Evolutionary conservation across 2,888 invertebrate genomes (phyloP).

Genomic region (Phoronis australis): DNA sequence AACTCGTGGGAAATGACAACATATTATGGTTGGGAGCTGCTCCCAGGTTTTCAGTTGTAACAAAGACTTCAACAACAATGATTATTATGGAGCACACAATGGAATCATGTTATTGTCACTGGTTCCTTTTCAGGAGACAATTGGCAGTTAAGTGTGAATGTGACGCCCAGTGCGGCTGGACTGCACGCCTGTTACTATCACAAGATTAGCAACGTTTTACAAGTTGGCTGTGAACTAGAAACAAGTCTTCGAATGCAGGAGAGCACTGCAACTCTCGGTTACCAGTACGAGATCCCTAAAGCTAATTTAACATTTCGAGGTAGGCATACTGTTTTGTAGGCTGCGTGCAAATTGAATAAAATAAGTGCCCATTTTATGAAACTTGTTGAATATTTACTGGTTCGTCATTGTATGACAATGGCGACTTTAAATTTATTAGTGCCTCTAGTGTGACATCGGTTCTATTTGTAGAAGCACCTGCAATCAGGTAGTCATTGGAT

Average conservation of each 20-base stretch:
- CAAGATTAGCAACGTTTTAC: constrained; percentile 78
- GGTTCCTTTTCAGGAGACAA: constrained; percentile 56
- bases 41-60: too few relatives aligned
- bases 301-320: constrained; percentile 92
- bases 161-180: constrained; percentile 63
- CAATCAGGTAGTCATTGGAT: too few relatives aligned
- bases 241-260: constrained; percentile 86
- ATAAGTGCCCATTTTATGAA: neutral
- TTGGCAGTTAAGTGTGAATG: constrained; percentile 55
- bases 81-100: too few relatives aligned
- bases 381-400: neutral
- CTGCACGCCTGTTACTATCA: constrained; percentile 90
- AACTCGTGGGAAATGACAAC: too few relatives aligned
- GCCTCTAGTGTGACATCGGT: too few relatives aligned
- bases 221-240: constrained; percentile 92
- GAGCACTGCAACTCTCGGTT: constrained; percentile 84
- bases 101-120: too few relatives aligned
- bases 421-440: too few relatives aligned
- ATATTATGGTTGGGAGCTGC: too few relatives aligned
- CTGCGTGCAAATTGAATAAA: too few relatives aligned
- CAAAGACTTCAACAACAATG: too few relatives aligned
- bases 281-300: constrained; percentile 91
- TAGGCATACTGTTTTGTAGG: too few relatives aligned
- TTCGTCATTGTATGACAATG: neutral
- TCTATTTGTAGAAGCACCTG: too few relatives aligned